Evolutionary conservation across 2,797 vertebrate species (phyloP).

Genomic region (Oreochromis mossambicus): DNA sequence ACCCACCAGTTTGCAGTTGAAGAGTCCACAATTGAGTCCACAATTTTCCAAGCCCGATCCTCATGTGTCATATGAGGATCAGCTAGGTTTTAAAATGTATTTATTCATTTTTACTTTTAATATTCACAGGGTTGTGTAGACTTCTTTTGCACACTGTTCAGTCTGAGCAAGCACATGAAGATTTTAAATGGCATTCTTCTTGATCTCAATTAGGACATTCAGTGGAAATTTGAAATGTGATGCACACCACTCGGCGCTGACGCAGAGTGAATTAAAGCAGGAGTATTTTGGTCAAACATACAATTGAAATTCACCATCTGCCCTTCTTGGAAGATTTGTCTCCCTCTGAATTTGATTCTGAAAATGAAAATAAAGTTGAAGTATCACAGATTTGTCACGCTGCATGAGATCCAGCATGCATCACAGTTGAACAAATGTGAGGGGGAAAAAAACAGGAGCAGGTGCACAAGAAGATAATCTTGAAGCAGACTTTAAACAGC

Average conservation of each 20-base stretch:
- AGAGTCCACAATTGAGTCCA: background rate
- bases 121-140: background rate
- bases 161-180: rapidly evolving
- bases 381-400: background rate
- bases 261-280: background rate
- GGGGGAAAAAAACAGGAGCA: no score
- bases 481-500: background rate
- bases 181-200: background rate
- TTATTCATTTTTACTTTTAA: background rate
- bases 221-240: background rate
- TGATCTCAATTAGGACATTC: background rate
- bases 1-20: background rate
- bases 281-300: background rate
- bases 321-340: background rate
- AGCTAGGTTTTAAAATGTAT: background rate
- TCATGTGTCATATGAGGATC: background rate
- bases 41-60: rapidly evolving
- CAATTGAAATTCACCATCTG: background rate
- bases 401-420: background rate
- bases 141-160: rapidly evolving
- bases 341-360: background rate
- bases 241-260: rapidly evolving
- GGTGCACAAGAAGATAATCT: background rate
- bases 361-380: background rate
- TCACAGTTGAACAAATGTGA: background rate